Percentiles rank a stretch among this genome's conserved stretches.
These are phyloP conservation scores for Panagrolaimus sp. DNA, from an alignment of 1,140 invertebrate genomes.

Conservation along the genomic window DNA sequence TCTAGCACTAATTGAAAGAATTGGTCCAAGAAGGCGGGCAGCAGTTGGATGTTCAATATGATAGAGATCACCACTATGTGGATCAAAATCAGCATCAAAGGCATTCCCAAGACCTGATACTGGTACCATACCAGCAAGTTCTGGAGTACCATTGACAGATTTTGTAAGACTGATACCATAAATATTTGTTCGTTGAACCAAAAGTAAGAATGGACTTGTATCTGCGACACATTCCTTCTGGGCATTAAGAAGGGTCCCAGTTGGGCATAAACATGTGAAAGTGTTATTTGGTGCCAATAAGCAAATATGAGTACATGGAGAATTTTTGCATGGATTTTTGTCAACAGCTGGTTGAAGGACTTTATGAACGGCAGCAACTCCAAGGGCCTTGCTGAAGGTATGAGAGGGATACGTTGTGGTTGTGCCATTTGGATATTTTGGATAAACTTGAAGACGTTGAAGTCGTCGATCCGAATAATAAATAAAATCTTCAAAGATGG, in stretches of 20 bases:
- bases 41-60: conserved; percentile 55
- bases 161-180: conserved; percentile 55
- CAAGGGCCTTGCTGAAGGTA: conserved; percentile 84
- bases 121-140: conserved; percentile 63
- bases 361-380: conserved; percentile 86
- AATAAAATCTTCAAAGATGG: conserved; percentile 84
- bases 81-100: conserved; percentile 82
- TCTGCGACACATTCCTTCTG: conserved; percentile 58
- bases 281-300: conserved; percentile 66
- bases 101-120: conserved; percentile 84
- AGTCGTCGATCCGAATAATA: conserved; percentile 85
- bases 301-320: conserved; percentile 82
- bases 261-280: conserved; percentile 79
- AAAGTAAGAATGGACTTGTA: conserved; percentile 73
- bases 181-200: conserved; percentile 72
- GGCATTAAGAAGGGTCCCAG: conserved; percentile 72
- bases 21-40: conserved; percentile 65
- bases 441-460: conserved; percentile 55
- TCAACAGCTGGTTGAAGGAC: conserved; percentile 73
- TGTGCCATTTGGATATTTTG: conserved; percentile 58
- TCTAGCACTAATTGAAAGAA: conserved; percentile 61
- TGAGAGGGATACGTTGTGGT: conserved; percentile 67
- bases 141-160: conserved; percentile 38
- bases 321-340: conserved; percentile 74
- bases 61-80: conserved; percentile 68